These are phyloP conservation scores for Listronotus oregonensis DNA, from an alignment of 1,140 invertebrate species.

Conservation along the genomic window DNA sequence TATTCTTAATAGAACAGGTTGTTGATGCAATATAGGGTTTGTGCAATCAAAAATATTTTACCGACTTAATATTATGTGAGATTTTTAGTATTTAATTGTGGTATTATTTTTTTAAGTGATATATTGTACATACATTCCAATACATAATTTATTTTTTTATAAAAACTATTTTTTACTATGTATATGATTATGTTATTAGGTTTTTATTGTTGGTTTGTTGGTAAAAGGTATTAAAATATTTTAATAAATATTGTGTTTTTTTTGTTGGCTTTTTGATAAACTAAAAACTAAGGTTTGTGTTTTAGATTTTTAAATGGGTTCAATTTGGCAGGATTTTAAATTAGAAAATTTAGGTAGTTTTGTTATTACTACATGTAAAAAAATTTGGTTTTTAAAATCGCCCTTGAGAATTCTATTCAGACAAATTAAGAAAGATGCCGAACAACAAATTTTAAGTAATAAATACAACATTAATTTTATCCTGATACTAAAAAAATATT, in stretches of 20 bases:
- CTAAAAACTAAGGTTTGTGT: no score
- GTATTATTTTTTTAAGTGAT: neutral
- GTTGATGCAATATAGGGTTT: slow-evolving; percentile 2
- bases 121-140: slow-evolving; percentile 1
- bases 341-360: no score
- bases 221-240: slow-evolving; percentile 7
- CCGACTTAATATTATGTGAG: slow-evolving; percentile 11
- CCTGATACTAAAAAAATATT: no score
- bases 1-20: slow-evolving; percentile 1
- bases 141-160: slow-evolving; percentile 15
- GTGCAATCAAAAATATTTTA: slow-evolving; percentile 14
- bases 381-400: no score
- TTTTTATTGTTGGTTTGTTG: neutral
- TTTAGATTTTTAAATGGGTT: no score
- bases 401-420: no score
- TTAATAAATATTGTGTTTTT: neutral
- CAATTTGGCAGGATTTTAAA: no score
- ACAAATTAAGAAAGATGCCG: no score
- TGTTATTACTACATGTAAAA: no score
- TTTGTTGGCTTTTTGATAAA: neutral
- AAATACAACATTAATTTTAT: no score
- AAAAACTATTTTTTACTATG: neutral
- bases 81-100: slow-evolving; percentile 4
- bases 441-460: no score
- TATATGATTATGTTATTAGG: no score